Evolutionary conservation across 1,140 invertebrate species (phyloP).

Genomic region (Lerema accius): DNA sequence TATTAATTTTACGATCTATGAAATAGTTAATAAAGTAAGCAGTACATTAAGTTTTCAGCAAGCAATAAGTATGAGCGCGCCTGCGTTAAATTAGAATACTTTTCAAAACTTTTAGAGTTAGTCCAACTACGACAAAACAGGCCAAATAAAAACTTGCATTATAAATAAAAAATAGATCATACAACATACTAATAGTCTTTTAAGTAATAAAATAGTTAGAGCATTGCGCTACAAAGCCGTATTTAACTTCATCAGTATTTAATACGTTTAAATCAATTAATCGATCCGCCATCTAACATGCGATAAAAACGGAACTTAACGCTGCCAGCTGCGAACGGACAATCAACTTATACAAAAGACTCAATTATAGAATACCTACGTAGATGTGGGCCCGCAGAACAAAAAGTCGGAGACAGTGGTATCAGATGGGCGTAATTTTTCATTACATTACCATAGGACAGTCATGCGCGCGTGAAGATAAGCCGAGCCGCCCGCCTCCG

Average conservation of each 20-base stretch:
- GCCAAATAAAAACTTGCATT: no score
- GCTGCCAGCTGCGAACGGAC: background rate
- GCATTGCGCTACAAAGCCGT: no score
- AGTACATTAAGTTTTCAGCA: no score
- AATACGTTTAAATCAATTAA: constrained; percentile 16
- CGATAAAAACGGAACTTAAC: constrained; percentile 4
- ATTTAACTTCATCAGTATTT: background rate
- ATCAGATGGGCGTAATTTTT: constrained; percentile 80
- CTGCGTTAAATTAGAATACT: no score
- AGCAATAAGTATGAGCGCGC: no score
- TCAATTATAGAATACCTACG: constrained; percentile 8
- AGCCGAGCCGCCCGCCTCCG: constrained; percentile 49
- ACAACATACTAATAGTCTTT: no score
- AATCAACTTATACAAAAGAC: constrained; percentile 25
- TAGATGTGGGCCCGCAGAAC: constrained; percentile 37
- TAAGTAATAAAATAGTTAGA: no score
- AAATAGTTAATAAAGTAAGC: no score
- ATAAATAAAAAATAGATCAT: no score
- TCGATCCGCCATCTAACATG: constrained; percentile 1
- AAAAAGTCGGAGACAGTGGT: constrained; percentile 65
- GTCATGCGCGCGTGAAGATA: constrained; percentile 75
- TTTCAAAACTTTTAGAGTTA: no score
- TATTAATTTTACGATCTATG: no score
- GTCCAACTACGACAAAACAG: no score
- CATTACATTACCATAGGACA: constrained; percentile 78